Evolutionary conservation across 2,113 vertebrate genomes (phyloP).

Genomic region (Puntigrus tetrazona): DNA sequence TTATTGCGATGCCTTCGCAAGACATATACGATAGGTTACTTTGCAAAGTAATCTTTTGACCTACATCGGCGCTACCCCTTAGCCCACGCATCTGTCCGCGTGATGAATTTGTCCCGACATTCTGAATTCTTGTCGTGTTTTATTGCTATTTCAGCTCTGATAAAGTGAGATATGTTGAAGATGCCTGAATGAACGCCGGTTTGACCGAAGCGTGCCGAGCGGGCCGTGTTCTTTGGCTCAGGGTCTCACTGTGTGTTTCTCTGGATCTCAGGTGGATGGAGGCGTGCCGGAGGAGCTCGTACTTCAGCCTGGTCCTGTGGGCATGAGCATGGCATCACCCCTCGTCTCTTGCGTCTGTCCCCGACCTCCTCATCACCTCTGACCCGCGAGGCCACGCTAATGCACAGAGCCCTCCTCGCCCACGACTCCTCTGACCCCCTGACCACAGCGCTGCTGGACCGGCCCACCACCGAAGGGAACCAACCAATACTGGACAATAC

Average conservation of each 20-base stretch:
- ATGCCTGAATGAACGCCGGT: no score
- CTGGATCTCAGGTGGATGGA: constrained; percentile 85
- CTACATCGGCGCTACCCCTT: no score
- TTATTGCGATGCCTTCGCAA: no score
- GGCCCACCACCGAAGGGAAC: constrained; percentile 93
- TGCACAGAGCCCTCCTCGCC: constrained; percentile 92
- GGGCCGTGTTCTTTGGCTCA: no score
- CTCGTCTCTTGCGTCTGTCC: neutral
- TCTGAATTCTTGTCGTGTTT: no score
- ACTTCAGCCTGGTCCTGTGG: constrained; percentile 99
- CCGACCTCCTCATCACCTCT: constrained; percentile 81
- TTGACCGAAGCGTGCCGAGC: no score
- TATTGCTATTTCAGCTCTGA: no score
- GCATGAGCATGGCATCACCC: constrained; percentile 95
- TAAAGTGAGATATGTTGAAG: no score
- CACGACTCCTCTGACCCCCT: constrained; percentile 85
- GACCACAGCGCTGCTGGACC: constrained; percentile 88
- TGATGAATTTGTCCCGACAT: no score
- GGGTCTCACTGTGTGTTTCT: constrained; percentile 31
- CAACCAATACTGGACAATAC: constrained; percentile 74
- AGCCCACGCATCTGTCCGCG: no score
- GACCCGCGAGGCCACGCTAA: constrained; percentile 91
- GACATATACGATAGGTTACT: no score
- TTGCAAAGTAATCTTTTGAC: no score
- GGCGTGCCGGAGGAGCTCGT: constrained; percentile 94